Evolutionary conservation across 2,797 vertebrate genomes (phyloP), one percentile per base, ranked within the genome.

Genomic region (Lacerta agilis): DNA sequence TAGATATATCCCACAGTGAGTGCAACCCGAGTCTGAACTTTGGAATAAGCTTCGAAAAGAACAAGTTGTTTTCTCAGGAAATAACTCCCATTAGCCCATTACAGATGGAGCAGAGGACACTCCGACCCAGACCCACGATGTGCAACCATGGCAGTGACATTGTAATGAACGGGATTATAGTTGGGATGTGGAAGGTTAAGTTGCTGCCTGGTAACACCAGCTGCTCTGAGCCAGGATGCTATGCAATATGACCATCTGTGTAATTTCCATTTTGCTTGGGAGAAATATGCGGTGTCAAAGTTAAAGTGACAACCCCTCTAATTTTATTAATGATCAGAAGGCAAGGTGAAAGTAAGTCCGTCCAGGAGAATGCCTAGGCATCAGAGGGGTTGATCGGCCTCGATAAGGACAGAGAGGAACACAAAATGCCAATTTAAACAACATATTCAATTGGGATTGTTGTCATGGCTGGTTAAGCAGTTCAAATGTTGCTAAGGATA

Each of bases 291-390:
- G 58, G 71, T 67, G 71, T 76, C 83, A 89, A 92, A 95, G 94
- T 90, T 89, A 90, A 95, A 96, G 92, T 92, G 94, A 92, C 93
- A 95, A 91, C 93, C 93, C 91, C 92, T 91, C 93, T 94, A 95
- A 95, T 95, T 95, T 91, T 94, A 93, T 95, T 94, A 89, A 89
- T 89, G 78, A 76, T 80, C 81, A 15, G 78, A 88, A 80, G 69
- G 66, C 43, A 85, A 49, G 41, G 29, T 67, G 72, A 80, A 85
- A 81, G 76, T 36, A 64, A 23, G 55, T 75, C 38, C 33, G 72
- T 75, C 64, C 15, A 79, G 29, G 13, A 79, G 81, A 88, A 76
- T 75, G 90, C 80, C 90, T 79, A 81, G 88, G 82, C 91, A 92
- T 89, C 91, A 15, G 88, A 95, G 91, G 94, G 95, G 93, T 94